Evolutionary conservation across 2,113 vertebrate species (phyloP).

Genomic region (Crotalus horridus): DNA sequence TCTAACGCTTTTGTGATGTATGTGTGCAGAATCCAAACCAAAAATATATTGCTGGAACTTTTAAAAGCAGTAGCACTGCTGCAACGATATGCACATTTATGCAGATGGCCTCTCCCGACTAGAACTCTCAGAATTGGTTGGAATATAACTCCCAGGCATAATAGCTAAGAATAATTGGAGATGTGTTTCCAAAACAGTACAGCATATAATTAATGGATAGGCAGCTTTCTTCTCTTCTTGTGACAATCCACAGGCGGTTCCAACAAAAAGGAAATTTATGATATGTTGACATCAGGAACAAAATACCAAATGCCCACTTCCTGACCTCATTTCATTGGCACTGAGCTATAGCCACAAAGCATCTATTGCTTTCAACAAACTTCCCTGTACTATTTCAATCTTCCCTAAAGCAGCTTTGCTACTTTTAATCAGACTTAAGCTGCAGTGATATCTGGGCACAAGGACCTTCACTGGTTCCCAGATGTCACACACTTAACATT

Average conservation of each 20-base stretch:
- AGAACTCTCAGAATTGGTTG: neutral
- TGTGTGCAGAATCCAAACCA: neutral
- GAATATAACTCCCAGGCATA: neutral
- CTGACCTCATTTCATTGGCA: neutral
- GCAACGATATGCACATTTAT: neutral
- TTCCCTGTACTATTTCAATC: neutral
- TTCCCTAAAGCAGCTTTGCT: slow-evolving; percentile 46
- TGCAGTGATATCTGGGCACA: neutral
- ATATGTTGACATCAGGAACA: neutral
- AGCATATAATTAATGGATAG: neutral
- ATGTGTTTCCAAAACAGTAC: neutral
- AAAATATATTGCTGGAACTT: neutral
- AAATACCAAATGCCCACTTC: neutral
- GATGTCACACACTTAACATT: neutral
- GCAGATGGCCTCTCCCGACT: neutral
- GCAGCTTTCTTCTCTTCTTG: neutral
- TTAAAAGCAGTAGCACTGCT: neutral
- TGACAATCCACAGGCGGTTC: neutral
- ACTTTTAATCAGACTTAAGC: slow-evolving; percentile 53
- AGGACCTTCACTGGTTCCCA: neutral
- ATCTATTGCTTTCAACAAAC: neutral
- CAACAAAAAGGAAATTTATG: neutral
- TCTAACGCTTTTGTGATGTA: neutral
- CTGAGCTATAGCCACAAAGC: neutral
- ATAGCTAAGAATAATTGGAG: neutral